Base-by-base conservation (phyloP, 2,113 vertebrate species). In the Myodes glareolus region DNA sequence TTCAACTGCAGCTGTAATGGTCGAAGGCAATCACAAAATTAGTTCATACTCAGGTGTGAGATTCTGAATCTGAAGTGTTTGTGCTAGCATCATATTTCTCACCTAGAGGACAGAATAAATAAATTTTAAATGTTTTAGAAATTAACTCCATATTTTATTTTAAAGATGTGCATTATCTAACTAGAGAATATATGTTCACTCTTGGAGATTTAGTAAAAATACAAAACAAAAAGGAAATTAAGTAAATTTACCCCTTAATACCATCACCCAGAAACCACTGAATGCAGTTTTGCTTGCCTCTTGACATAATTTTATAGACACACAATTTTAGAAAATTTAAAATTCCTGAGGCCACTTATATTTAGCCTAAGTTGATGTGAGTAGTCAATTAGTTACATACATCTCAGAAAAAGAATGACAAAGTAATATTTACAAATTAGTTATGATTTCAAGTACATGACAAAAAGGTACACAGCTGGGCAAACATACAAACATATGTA, bases 141-240 rank as follows among this genome's bases (percentile, higher is more conserved):
- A 91, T 68, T 84, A 78, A 72, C 29, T 84, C 76, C 0, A 65
- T 88, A 88, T 67, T 87, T 88, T 78, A 88, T 92, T 88, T 94
- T 91, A 90, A 88, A 92, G 27, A 90, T 87, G 29, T 58, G 16
- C 73, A 82, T 94, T 86, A 81, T 96, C 36, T 96, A 36, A 75
- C 68, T 82, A 90, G 45, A 77, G n/a, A 92, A 85, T 94, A 88
- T 93, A 75, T 75, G 47, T 84, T 88, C 82, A 86, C 88, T 86
- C 36, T 73, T 67, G n/a, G 76, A 95, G 96, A 91, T 31, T 70
- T 58, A 88, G 65, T 50, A 75, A 95, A 94, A 72, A 85, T 75
- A 65, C 50, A 93, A 96, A 90, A 90, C 36, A 45, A 68, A 47
- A 90, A 11, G 86, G 92, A 92, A 95, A 72, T 55, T 67, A 87